Evolutionary conservation across 2,113 vertebrate species (phyloP).

Genomic region (Telmatochromis brachygnathus): DNA sequence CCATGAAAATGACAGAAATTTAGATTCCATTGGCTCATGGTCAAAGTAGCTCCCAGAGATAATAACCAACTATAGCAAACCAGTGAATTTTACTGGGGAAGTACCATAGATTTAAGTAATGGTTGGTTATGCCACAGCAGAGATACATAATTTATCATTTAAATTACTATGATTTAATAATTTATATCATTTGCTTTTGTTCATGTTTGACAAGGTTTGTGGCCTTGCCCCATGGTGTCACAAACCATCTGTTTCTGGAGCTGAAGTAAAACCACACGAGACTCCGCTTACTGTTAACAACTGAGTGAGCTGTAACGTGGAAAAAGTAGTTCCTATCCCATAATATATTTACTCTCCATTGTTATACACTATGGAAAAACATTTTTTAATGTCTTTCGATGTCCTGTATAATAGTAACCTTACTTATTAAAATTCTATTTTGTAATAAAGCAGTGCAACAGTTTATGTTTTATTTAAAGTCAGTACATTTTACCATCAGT

Average conservation of each 20-base stretch:
- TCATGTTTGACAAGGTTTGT: neutral
- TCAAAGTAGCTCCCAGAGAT: neutral
- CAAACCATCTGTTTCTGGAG: neutral
- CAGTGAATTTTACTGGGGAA: neutral
- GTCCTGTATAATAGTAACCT: neutral
- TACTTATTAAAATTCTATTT: neutral
- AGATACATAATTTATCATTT: neutral
- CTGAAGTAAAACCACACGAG: neutral
- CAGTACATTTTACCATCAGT: neutral
- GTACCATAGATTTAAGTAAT: neutral
- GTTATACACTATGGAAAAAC: neutral
- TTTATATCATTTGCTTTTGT: neutral
- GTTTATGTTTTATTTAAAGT: neutral
- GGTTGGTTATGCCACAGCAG: neutral
- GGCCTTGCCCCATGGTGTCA: neutral
- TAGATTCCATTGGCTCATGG: neutral
- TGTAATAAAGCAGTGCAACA: neutral
- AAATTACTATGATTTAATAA: neutral
- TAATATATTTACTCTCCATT: neutral
- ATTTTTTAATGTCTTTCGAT: fast-evolving
- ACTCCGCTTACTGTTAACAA: neutral
- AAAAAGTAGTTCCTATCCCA: neutral
- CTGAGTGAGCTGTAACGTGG: neutral
- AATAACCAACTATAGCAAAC: neutral
- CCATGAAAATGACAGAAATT: neutral